Percentiles rank a stretch among this genome's conserved stretches.
phyloP scores from a whole-genome alignment of 1,140 invertebrate species.

The Hyposmocoma kahamanoa region DNA sequence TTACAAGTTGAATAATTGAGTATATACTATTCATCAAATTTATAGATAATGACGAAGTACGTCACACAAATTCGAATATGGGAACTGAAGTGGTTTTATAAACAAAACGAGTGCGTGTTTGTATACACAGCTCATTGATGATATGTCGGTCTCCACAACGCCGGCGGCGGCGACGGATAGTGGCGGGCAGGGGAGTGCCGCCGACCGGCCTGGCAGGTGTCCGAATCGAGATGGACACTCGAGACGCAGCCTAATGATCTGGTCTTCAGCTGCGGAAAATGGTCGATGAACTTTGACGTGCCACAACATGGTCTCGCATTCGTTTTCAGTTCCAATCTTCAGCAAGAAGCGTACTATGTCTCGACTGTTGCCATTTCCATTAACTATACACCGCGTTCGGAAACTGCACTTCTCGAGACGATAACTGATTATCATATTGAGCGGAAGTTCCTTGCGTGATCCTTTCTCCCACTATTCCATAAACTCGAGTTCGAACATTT shows the following conservation, averaged over 20 bases:
- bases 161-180: constrained; percentile 15
- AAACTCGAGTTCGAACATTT: constrained; percentile 47
- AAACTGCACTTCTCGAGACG: no score
- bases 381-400: no score
- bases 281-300: constrained; percentile 20
- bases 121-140: constrained; percentile 61
- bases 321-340: constrained; percentile 9
- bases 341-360: background rate
- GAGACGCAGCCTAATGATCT: constrained; percentile 31
- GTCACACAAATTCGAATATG: constrained; percentile 39
- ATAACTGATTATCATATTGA: no score
- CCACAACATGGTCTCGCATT: constrained; percentile 28
- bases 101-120: constrained; percentile 60
- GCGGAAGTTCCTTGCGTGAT: constrained; percentile 43
- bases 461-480: constrained; percentile 37
- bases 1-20: no score
- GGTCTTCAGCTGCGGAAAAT: constrained; percentile 25
- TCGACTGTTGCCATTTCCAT: no score
- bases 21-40: no score
- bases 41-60: no score
- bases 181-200: constrained; percentile 19
- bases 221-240: constrained; percentile 31
- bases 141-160: constrained; percentile 64
- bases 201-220: constrained; percentile 37
- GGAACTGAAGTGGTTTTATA: constrained; percentile 69